Evolutionary conservation across 1,140 invertebrate genomes (phyloP).

Genomic region (Dinothrombium tinctorium): DNA sequence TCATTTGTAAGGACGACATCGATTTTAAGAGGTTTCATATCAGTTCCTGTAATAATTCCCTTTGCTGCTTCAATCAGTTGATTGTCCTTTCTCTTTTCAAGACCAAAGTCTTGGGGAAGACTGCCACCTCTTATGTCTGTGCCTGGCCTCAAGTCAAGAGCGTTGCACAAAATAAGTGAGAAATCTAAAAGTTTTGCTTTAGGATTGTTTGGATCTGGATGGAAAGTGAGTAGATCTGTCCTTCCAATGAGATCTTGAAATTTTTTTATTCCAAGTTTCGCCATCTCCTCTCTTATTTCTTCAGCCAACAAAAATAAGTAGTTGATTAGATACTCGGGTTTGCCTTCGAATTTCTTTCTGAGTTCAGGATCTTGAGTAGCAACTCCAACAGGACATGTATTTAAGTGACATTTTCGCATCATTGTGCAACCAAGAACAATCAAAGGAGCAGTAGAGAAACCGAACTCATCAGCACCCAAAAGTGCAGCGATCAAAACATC

Average conservation of each 20-base stretch:
- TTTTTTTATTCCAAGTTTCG: constrained; percentile 57
- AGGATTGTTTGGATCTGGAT: constrained; percentile 30
- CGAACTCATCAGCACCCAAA: constrained; percentile 92
- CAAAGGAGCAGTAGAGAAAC: constrained; percentile 91
- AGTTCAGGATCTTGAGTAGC: constrained; percentile 86
- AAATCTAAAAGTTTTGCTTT: constrained; percentile 73
- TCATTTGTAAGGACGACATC: constrained; percentile 68
- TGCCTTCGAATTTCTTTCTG: constrained; percentile 85
- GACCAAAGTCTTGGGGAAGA: constrained; percentile 59
- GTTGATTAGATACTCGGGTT: constrained; percentile 92
- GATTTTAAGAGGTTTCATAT: constrained; percentile 30
- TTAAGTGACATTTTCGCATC: constrained; percentile 99
- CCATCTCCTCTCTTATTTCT: constrained; percentile 72
- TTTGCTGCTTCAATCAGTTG: constrained; percentile 45
- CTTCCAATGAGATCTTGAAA: constrained; percentile 85
- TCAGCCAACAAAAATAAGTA: constrained; percentile 93
- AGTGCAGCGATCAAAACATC: constrained; percentile 90
- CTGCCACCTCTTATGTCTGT: constrained; percentile 76
- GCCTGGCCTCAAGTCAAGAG: constrained; percentile 59
- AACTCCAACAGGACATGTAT: constrained; percentile 95
- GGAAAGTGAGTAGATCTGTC: constrained; percentile 48
- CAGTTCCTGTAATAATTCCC: constrained; percentile 41
- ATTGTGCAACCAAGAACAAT: constrained; percentile 95
- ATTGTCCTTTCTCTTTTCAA: constrained; percentile 71
- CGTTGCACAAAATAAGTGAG: constrained; percentile 59